These are phyloP conservation scores for Anolis sagrei DNA, from an alignment of 2,113 vertebrate genomes.

Conservation along the genomic window DNA sequence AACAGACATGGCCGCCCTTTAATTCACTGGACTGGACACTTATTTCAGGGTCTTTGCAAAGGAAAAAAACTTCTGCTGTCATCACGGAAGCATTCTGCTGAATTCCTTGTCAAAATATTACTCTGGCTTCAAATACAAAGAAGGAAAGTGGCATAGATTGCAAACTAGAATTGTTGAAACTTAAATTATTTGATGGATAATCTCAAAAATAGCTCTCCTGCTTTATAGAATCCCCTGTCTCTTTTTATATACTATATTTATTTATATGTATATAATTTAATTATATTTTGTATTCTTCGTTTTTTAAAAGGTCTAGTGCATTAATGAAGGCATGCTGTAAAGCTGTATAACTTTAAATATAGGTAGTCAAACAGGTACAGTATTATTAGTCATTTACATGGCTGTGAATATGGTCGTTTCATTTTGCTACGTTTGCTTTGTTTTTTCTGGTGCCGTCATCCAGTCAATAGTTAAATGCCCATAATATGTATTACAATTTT, in stretches of 20 bases:
- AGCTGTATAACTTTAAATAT: constrained; percentile 17
- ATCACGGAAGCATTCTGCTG: not conserved
- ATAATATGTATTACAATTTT: no score
- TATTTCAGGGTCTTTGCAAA: not conserved
- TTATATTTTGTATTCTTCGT: not conserved
- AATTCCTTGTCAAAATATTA: not conserved
- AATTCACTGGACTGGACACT: constrained; percentile 7
- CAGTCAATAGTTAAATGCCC: not conserved
- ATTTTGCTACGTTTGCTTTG: not conserved
- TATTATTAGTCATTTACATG: not conserved
- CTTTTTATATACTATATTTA: constrained; percentile 17
- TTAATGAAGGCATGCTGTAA: constrained; percentile 4
- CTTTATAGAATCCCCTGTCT: constrained; percentile 16
- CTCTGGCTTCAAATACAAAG: not conserved
- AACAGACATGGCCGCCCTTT: constrained; percentile 40
- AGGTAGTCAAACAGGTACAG: not conserved
- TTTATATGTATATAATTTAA: not conserved
- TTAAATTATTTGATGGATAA: not conserved
- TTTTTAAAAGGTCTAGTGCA: not conserved
- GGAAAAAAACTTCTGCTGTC: not conserved
- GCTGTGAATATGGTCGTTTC: not conserved
- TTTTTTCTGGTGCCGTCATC: not conserved
- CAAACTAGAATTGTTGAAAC: not conserved
- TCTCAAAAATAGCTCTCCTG: constrained; percentile 10
- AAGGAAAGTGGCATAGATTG: not conserved